phyloP scores from a whole-genome alignment of 2,888 invertebrate genomes.

The Chorisops tibialis region DNA sequence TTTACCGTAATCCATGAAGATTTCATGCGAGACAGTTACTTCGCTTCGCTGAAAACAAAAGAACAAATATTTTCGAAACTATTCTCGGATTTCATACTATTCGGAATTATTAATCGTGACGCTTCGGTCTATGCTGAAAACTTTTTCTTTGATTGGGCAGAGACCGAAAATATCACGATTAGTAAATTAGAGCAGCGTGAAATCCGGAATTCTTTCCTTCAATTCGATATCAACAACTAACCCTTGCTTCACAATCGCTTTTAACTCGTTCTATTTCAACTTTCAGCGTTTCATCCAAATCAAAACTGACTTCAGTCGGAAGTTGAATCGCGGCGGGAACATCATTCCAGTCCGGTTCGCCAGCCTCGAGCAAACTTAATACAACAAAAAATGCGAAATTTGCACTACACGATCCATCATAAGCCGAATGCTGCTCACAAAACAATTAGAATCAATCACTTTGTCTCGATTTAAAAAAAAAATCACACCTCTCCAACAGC shows the following conservation, averaged over 20 bases:
- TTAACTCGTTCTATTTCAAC: constrained; percentile 52
- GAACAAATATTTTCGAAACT: no score
- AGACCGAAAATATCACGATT: no score
- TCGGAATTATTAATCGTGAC: no score
- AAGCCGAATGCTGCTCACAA: constrained; percentile 46
- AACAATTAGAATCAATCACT: constrained; percentile 4
- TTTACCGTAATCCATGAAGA: constrained; percentile 56
- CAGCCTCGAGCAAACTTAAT: constrained; percentile 44
- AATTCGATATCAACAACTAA: constrained; percentile 36
- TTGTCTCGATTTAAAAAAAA: background rate
- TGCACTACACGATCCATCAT: constrained; percentile 50
- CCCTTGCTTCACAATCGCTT: constrained; percentile 45
- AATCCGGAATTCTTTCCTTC: no score
- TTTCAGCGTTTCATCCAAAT: constrained; percentile 50
- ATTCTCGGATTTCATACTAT: no score
- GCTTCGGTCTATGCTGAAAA: no score
- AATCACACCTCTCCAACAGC: constrained; percentile 55
- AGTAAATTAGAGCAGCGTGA: no score
- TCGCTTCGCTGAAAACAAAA: constrained; percentile 41
- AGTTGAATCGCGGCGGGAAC: constrained; percentile 36
- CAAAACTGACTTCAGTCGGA: constrained; percentile 53
- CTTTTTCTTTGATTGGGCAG: no score
- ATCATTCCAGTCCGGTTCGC: constrained; percentile 47
- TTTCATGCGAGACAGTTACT: constrained; percentile 46
- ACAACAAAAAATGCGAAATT: constrained; percentile 46